Percentiles rank a stretch among this genome's conserved stretches.
phyloP scores from a whole-genome alignment of 2,888 invertebrate genomes.

The Chrysina gloriosa region DNA sequence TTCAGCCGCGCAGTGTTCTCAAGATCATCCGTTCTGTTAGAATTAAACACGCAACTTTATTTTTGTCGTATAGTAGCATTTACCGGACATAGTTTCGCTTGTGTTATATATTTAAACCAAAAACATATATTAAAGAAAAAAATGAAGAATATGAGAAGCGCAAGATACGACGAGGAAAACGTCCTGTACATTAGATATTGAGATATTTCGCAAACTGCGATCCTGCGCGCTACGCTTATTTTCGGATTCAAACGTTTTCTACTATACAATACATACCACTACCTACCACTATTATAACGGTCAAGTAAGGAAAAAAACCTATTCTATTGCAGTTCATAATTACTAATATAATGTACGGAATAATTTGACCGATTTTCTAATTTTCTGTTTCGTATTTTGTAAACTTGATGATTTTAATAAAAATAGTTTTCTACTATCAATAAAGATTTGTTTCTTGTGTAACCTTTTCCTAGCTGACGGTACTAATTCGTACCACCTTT shows the following conservation, averaged over 20 bases:
- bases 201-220: too few species aligned
- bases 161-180: too few species aligned
- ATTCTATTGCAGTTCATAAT: too few species aligned
- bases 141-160: background rate
- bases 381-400: constrained; percentile 23
- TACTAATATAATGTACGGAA: background rate
- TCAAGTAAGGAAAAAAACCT: too few species aligned
- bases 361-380: background rate
- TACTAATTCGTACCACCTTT: too few species aligned
- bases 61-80: constrained; percentile 33
- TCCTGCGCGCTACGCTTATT: too few species aligned
- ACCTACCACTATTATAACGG: too few species aligned
- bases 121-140: background rate
- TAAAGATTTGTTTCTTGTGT: background rate
- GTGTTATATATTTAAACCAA: constrained; percentile 18
- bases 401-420: constrained; percentile 20
- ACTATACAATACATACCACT: too few species aligned
- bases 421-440: constrained; percentile 30
- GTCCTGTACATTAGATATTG: too few species aligned
- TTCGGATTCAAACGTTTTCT: too few species aligned
- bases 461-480: too few species aligned
- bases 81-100: constrained; percentile 21
- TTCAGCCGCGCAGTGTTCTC: background rate
- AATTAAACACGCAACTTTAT: constrained; percentile 14
- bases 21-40: background rate